Percentiles rank a stretch among this genome's conserved stretches.
phyloP scores from a whole-genome alignment of 2,797 vertebrate species.

The Microchirus variegatus region DNA sequence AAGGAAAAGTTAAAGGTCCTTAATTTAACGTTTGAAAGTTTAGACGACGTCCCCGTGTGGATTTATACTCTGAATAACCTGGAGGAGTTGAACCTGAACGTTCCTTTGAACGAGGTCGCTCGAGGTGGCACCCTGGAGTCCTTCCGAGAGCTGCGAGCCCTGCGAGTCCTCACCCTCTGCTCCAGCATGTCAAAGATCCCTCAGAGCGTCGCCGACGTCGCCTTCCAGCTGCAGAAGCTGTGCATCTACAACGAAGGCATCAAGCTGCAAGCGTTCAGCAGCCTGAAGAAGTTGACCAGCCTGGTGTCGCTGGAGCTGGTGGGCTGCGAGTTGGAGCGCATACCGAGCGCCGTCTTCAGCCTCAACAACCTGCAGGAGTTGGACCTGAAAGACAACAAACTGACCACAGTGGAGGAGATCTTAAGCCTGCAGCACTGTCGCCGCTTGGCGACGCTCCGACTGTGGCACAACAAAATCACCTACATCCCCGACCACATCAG shows the following conservation, averaged over 20 bases:
- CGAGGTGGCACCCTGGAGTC: constrained; percentile 81
- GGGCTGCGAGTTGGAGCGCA: constrained; percentile 87
- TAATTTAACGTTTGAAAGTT: constrained; percentile 80
- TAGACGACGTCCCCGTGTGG: constrained; percentile 87
- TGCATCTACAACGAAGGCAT: constrained; percentile 85
- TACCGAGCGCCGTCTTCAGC: constrained; percentile 90
- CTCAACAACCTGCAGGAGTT: constrained; percentile 86
- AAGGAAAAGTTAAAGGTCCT: constrained; percentile 85
- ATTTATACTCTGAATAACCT: constrained; percentile 83
- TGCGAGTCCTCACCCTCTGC: constrained; percentile 82
- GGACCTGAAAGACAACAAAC: constrained; percentile 88
- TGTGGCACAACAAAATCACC: constrained; percentile 90
- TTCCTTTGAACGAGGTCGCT: constrained; percentile 83
- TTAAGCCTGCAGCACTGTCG: constrained; percentile 91
- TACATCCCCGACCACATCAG: constrained; percentile 90
- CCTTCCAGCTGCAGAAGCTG: constrained; percentile 82
- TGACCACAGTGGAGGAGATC: constrained; percentile 90
- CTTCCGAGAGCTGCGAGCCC: constrained; percentile 84
- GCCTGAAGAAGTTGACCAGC: constrained; percentile 85
- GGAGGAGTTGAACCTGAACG: constrained; percentile 88
- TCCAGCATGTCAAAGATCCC: constrained; percentile 87
- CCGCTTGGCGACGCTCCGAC: constrained; percentile 82
- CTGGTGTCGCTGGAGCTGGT: constrained; percentile 85
- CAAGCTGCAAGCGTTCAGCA: constrained; percentile 85
- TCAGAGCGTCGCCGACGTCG: constrained; percentile 81